A percentile compares a stretch with the other conserved stretches of the same genome.
Evolutionary conservation across 2,113 vertebrate genomes (phyloP).

Genomic region (Prinia subflava): DNA sequence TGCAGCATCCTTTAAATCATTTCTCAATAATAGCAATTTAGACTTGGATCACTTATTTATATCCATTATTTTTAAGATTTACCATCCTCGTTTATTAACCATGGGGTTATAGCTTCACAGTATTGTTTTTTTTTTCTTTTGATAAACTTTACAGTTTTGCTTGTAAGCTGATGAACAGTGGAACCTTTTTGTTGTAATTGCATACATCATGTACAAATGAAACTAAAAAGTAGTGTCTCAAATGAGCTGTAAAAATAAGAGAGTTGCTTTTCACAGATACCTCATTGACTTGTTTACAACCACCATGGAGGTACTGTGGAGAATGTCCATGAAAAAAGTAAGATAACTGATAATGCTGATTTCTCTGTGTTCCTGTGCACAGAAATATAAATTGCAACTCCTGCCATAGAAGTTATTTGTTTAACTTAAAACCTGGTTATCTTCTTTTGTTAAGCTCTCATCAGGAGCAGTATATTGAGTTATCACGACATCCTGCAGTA

Average conservation of each 20-base stretch:
- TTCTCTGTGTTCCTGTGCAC: neutral
- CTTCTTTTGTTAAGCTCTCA: neutral
- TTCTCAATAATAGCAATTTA: neutral
- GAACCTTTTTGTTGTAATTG: neutral
- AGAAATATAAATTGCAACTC: neutral
- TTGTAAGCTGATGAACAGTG: neutral
- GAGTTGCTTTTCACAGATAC: neutral
- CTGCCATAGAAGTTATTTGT: neutral
- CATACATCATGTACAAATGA: neutral
- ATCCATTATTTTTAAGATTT: neutral
- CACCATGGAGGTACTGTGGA: neutral
- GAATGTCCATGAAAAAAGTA: neutral
- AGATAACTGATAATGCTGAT: neutral
- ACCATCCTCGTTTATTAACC: neutral
- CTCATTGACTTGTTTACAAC: neutral
- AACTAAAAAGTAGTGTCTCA: neutral
- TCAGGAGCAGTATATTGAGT: neutral
- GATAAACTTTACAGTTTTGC: neutral
- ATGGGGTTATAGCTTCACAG: neutral
- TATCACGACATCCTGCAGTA: neutral
- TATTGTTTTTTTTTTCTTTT: neutral
- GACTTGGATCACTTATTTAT: neutral
- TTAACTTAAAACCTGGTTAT: neutral
- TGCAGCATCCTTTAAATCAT: neutral
- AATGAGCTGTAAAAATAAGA: neutral